These are phyloP conservation scores for Athetis lepigone DNA, from an alignment of 2,888 invertebrate species.

Conservation along the genomic window DNA sequence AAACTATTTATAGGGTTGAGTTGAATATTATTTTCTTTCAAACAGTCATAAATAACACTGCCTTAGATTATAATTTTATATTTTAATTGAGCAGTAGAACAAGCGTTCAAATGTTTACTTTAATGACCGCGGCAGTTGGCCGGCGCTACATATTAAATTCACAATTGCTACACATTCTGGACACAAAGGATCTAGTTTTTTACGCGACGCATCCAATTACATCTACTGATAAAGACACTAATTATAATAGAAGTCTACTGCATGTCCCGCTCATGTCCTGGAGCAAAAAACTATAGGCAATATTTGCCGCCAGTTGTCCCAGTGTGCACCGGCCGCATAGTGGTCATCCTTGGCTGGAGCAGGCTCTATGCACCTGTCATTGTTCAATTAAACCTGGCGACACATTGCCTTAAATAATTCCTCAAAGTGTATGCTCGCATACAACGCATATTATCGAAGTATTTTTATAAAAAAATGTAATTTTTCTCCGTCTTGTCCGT, in stretches of 20 bases:
- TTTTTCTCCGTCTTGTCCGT: constrained; percentile 44
- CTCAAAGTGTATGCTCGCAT: constrained; percentile 73
- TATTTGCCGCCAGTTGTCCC: constrained; percentile 79
- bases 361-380: constrained; percentile 84
- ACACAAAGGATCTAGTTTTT: constrained; percentile 74
- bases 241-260: constrained; percentile 81
- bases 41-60: constrained; percentile 11
- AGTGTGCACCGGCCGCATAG: constrained; percentile 77
- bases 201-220: constrained; percentile 78
- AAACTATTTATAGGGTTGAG: constrained; percentile 23
- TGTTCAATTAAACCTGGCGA: constrained; percentile 85
- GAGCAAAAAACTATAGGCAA: constrained; percentile 77
- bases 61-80: constrained; percentile 37
- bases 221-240: constrained; percentile 83
- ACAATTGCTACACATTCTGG: constrained; percentile 59
- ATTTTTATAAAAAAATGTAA: constrained; percentile 28
- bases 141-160: constrained; percentile 46
- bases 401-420: constrained; percentile 85
- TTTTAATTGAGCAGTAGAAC: constrained; percentile 37
- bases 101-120: constrained; percentile 49
- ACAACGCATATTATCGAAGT: constrained; percentile 44
- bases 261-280: constrained; percentile 69
- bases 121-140: constrained; percentile 50
- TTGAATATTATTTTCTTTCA: constrained; percentile 14
- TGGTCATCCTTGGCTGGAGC: constrained; percentile 86